Evolutionary conservation across 2,113 vertebrate species (phyloP), one percentile per base, ranked within the genome.

Genomic region (Dryoscopus gambensis): DNA sequence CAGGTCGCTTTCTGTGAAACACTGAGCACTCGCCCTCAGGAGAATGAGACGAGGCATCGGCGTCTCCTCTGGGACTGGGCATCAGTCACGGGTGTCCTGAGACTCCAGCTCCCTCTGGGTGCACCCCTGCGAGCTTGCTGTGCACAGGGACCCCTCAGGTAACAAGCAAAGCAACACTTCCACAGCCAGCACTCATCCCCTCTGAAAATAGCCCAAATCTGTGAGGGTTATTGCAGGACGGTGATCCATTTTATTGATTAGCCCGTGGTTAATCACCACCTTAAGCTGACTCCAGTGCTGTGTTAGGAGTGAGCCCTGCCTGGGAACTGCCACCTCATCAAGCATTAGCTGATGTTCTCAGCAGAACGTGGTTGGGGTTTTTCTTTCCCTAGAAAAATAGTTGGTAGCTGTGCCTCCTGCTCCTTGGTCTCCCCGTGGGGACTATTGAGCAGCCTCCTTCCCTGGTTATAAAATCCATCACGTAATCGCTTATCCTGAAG

Each of bases 241-340:
- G 90, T 91, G 95, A 96, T 95, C 97, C 96, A 96, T 95, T 87
- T 96, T 83, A 74, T 92, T 96, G 75, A 68, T 93, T 81, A 91
- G 90, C 84, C 50, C 2, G 10, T 52, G 74, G 84, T 84, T 96
- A 96, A 89, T 81, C 78, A 37, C 63, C 10, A 50, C 80, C 73
- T 84, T 97, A 95, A 97, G 93, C 96, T 93, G 75, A 73, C 25
- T 95, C 85, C 93, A 71, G 90, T 52, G 11, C 62, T 50, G 92
- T 8, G 39, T 40, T 62, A 40, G 83, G 75, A 90, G 77, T 46
- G 91, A 86, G 87, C 64, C 52, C 83, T 56, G 75, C 65, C 69
- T 65, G 28, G 81, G 42, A 62, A 18, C 83, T 79, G 76, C 90
- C 64, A 55, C 85, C 84, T 89, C 50, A 85, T 76, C 62, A 27